Conservation (phyloP, 2,113 vertebrate genomes). For the Lepus europaeus region DNA sequence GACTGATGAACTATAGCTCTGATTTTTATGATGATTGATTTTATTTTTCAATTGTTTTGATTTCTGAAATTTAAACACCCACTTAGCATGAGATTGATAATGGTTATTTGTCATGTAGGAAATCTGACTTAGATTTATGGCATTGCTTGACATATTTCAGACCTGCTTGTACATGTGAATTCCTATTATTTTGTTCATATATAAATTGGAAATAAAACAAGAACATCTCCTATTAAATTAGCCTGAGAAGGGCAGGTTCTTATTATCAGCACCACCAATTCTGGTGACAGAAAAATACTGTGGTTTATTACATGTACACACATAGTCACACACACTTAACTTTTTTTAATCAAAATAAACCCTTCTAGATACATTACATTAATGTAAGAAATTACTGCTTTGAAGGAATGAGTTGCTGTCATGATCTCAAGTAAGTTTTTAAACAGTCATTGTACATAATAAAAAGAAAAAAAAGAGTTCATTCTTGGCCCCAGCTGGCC, state of each 20-base stretch:
- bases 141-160: slow-evolving; percentile 81
- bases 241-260: slow-evolving; percentile 52
- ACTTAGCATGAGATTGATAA: slow-evolving; percentile 83
- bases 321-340: background rate
- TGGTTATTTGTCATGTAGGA: slow-evolving; percentile 83
- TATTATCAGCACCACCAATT: slow-evolving; percentile 37
- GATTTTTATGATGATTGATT: slow-evolving; percentile 81
- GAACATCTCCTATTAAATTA: slow-evolving; percentile 39
- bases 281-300: slow-evolving; percentile 38
- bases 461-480: slow-evolving; percentile 62
- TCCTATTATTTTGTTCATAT: slow-evolving; percentile 71
- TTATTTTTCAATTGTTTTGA: slow-evolving; percentile 85
- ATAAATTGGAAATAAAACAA: slow-evolving; percentile 72
- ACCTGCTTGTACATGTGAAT: slow-evolving; percentile 50
- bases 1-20: slow-evolving; percentile 74
- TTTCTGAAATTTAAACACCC: slow-evolving; percentile 84
- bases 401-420: slow-evolving; percentile 49
- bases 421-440: slow-evolving; percentile 68
- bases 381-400: slow-evolving; percentile 59
- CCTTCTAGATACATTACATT: slow-evolving; percentile 49
- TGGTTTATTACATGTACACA: background rate
- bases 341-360: slow-evolving; percentile 14
- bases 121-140: slow-evolving; percentile 81
- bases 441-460: slow-evolving; percentile 24
- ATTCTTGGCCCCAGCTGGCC: slow-evolving; percentile 53